These are phyloP conservation scores for Ips typographus DNA, from an alignment of 1,140 invertebrate genomes.

Conservation along the genomic window DNA sequence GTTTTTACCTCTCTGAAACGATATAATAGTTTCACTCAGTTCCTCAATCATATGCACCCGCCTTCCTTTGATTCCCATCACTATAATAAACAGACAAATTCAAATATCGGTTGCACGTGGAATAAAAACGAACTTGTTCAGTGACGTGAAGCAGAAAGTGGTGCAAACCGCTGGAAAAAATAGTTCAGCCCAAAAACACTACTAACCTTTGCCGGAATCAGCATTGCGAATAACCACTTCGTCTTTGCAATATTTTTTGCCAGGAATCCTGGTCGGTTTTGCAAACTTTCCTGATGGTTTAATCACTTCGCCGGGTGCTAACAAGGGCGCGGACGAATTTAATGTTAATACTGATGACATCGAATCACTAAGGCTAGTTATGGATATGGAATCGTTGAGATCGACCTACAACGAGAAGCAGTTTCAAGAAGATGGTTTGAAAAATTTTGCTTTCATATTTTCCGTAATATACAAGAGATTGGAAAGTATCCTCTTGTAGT, in stretches of 20 bases:
- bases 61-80: conserved; percentile 97
- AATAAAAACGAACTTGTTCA: too few relatives aligned
- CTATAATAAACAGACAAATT: conserved; percentile 61
- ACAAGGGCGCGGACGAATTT: conserved; percentile 58
- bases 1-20: conserved; percentile 91
- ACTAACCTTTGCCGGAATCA: conserved; percentile 90
- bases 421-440: background rate
- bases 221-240: conserved; percentile 92
- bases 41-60: conserved; percentile 97
- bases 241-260: conserved; percentile 90
- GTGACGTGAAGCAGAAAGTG: background rate
- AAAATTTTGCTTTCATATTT: background rate
- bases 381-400: conserved; percentile 45
- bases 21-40: conserved; percentile 95
- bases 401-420: conserved; percentile 42
- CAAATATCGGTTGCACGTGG: background rate
- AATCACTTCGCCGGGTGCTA: conserved; percentile 79
- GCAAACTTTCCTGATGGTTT: conserved; percentile 85
- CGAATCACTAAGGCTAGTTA: conserved; percentile 46
- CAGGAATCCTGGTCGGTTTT: conserved; percentile 85
- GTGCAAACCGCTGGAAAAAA: background rate
- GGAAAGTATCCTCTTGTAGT: too few relatives aligned
- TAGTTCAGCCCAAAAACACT: background rate
- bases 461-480: too few relatives aligned
- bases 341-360: conserved; percentile 46